Percentiles rank a stretch among this genome's conserved stretches.
phyloP scores from a whole-genome alignment of 2,113 vertebrate genomes.

The Anarrhichthys ocellatus region DNA sequence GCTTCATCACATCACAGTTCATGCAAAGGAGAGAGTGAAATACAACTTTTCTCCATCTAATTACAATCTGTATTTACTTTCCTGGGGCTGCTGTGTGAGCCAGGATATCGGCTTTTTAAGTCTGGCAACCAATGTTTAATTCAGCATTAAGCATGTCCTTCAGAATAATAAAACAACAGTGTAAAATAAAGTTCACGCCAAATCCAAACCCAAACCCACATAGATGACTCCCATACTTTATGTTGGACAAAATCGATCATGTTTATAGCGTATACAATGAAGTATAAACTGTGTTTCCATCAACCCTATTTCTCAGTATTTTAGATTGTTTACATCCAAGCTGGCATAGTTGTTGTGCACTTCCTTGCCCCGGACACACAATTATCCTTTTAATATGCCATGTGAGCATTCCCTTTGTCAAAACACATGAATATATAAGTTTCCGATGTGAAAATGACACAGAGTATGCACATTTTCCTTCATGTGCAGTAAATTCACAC shows the following conservation, averaged over 20 bases:
- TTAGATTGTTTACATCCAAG: not conserved
- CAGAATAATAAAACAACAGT: slow-evolving; percentile 57
- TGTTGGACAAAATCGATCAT: not conserved
- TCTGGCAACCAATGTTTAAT: slow-evolving; percentile 59
- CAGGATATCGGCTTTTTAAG: slow-evolving; percentile 58
- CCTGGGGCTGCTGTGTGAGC: slow-evolving; percentile 60
- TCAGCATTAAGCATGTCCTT: slow-evolving; percentile 53
- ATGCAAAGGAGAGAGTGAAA: slow-evolving; percentile 72
- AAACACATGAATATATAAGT: not conserved
- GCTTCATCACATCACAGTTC: slow-evolving; percentile 75
- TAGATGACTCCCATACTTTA: not conserved
- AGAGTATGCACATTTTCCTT: too few relatives aligned
- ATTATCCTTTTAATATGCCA: slow-evolving; percentile 1
- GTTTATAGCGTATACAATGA: not conserved
- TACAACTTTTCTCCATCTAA: slow-evolving; percentile 71
- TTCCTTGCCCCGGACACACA: not conserved
- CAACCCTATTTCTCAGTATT: not conserved
- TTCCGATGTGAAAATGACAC: not conserved
- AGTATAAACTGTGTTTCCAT: not conserved
- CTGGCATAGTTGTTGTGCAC: slow-evolving; percentile 3
- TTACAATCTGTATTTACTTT: slow-evolving; percentile 75
- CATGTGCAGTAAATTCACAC: not conserved
- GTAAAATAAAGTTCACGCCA: slow-evolving; percentile 53
- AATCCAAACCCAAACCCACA: slow-evolving; percentile 32
- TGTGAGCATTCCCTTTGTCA: not conserved